Conservation (phyloP, 2,797 vertebrate genomes). For the Acrossocheilus wenchowensis region DNA sequence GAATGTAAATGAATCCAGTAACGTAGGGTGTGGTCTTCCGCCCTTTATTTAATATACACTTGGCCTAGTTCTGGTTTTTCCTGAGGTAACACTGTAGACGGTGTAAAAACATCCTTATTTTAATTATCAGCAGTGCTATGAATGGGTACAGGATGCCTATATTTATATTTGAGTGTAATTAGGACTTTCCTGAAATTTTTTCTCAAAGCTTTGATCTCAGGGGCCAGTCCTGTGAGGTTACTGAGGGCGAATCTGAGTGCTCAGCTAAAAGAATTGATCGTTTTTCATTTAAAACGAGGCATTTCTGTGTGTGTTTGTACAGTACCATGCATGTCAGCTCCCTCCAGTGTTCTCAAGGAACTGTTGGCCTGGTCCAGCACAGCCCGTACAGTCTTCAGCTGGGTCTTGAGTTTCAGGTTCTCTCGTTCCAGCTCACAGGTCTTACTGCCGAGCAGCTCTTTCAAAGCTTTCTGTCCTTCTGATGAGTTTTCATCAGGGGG, state of each 20-base stretch:
- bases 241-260: conserved; percentile 30
- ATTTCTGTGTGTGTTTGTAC: conserved; percentile 37
- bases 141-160: conserved; percentile 40
- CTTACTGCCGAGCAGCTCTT: conserved; percentile 75
- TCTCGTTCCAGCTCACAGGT: conserved; percentile 71
- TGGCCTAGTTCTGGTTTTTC: conserved; percentile 26
- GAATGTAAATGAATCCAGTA: conserved; percentile 39
- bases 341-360: conserved; percentile 77
- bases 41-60: conserved; percentile 56
- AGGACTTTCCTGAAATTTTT: conserved; percentile 47
- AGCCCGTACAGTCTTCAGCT: conserved; percentile 73
- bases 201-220: conserved; percentile 49
- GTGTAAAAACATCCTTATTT: conserved; percentile 56
- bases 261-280: not conserved
- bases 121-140: conserved; percentile 34
- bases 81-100: conserved; percentile 35
- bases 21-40: conserved; percentile 53
- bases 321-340: conserved; percentile 81
- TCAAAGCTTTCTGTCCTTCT: conserved; percentile 82
- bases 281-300: not conserved
- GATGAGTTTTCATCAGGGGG: conserved; percentile 7
- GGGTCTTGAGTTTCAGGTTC: conserved; percentile 78
- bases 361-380: conserved; percentile 81
- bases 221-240: conserved; percentile 37
- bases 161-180: conserved; percentile 45